Percentiles rank a stretch among this genome's conserved stretches.
Evolutionary conservation across 2,797 vertebrate genomes (phyloP).

Genomic region (Lateolabrax maculatus): DNA sequence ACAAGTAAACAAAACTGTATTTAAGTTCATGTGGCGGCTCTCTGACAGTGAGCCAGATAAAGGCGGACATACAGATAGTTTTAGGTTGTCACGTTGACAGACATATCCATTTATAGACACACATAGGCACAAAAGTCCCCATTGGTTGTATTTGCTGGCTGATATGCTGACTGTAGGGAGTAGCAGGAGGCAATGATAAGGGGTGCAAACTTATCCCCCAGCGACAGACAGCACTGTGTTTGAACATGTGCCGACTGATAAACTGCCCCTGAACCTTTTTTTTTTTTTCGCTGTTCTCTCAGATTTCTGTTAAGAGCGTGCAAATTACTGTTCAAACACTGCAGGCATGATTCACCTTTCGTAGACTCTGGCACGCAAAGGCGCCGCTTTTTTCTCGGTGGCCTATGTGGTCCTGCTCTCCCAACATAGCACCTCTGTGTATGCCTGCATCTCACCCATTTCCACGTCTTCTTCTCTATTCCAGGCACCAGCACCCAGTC

Average conservation of each 20-base stretch:
- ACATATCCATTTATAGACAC: conserved; percentile 22
- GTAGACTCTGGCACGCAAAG: conserved; percentile 56
- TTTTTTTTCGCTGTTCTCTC: conserved; percentile 69
- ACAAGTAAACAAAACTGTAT: conserved; percentile 82
- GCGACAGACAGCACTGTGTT: conserved; percentile 64
- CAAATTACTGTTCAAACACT: conserved; percentile 85
- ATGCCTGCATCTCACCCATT: conserved; percentile 55
- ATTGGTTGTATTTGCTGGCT: conserved; percentile 40
- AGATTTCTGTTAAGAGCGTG: conserved; percentile 81
- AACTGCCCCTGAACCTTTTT: conserved; percentile 56
- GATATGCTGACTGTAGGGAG: conserved; percentile 28
- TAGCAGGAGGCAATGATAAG: conserved; percentile 73
- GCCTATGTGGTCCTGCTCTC: conserved; percentile 44
- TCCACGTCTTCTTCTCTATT: conserved; percentile 61
- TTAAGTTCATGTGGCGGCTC: conserved; percentile 3
- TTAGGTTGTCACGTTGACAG: background rate
- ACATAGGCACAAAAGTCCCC: background rate
- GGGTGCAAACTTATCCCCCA: conserved; percentile 67
- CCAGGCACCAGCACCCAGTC: conserved; percentile 89
- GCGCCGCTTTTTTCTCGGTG: conserved; percentile 45
- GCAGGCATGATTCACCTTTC: conserved; percentile 71
- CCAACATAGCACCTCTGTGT: conserved; percentile 65
- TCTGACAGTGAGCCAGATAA: conserved; percentile 18
- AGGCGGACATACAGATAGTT: background rate
- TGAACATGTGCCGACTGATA: conserved; percentile 75